A percentile compares a stretch with the other conserved stretches of the same genome.
These are phyloP conservation scores for Ophion ellenae DNA, from an alignment of 2,888 invertebrate species.

Conservation along the genomic window DNA sequence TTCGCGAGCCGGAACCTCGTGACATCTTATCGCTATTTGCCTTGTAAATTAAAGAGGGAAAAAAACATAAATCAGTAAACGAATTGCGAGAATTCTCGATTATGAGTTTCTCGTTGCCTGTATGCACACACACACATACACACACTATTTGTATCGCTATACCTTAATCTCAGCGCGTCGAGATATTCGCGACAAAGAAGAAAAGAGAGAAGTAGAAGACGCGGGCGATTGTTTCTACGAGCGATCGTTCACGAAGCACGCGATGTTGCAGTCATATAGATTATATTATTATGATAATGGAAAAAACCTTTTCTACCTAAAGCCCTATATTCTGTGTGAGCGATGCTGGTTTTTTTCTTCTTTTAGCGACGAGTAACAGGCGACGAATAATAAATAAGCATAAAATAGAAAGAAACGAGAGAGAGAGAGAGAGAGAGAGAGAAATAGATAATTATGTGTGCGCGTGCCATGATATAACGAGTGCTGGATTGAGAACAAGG, in stretches of 20 bases:
- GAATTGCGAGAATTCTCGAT: not conserved
- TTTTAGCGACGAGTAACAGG: constrained; percentile 20
- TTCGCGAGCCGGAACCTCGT: constrained; percentile 12
- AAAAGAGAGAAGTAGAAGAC: not conserved
- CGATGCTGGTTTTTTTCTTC: constrained; percentile 30
- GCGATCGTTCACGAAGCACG: constrained; percentile 5
- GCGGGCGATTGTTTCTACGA: not conserved
- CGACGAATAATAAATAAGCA: constrained; percentile 20
- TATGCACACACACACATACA: not conserved
- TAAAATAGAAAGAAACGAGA: not conserved
- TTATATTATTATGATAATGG: constrained; percentile 55
- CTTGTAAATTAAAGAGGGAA: constrained; percentile 11
- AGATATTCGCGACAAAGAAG: not conserved
- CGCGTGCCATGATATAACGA: constrained; percentile 51
- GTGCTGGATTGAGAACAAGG: constrained; percentile 28
- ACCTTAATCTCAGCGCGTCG: not conserved
- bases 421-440: constrained; percentile 1
- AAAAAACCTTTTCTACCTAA: constrained; percentile 64
- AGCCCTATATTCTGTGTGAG: constrained; percentile 42
- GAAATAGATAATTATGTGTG: constrained; percentile 25
- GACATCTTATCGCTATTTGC: constrained; percentile 37
- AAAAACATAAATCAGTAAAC: not conserved
- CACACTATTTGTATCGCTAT: not conserved
- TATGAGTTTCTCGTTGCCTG: not conserved
- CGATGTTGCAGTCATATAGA: constrained; percentile 56